Percentiles rank a stretch among this genome's conserved stretches.
Conservation (phyloP, 2,113 vertebrate genomes). For the Hydropotes inermis region DNA sequence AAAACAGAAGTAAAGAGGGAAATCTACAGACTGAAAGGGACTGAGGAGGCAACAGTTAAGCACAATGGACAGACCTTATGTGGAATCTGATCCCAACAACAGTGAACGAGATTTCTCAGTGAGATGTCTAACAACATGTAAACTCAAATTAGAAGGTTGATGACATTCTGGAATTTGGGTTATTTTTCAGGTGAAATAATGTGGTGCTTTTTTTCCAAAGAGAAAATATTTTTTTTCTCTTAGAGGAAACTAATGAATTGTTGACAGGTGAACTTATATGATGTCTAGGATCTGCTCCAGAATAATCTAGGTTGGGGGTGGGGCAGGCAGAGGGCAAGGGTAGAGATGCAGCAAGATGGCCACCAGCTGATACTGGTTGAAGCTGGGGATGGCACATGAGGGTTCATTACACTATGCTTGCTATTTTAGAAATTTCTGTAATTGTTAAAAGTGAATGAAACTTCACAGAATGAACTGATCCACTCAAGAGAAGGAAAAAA, state of each 20-base stretch:
- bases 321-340: background rate
- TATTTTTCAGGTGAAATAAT: background rate
- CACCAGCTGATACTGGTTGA: too few species aligned
- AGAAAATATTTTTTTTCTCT: background rate
- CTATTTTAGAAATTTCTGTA: too few species aligned
- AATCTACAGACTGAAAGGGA: background rate
- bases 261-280: background rate
- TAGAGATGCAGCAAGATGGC: background rate
- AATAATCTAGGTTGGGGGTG: background rate
- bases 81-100: background rate
- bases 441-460: too few species aligned
- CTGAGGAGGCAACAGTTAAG: accelerated
- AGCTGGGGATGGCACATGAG: too few species aligned
- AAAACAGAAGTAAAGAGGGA: background rate
- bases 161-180: background rate
- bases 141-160: accelerated
- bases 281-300: background rate
- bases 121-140: background rate
- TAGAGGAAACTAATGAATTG: background rate
- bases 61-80: accelerated
- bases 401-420: too few species aligned
- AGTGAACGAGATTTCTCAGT: accelerated
- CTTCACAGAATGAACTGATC: background rate
- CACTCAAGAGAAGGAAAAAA: background rate
- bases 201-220: background rate